Conservation (phyloP, 2,113 vertebrate species). For the Rhea pennata region DNA sequence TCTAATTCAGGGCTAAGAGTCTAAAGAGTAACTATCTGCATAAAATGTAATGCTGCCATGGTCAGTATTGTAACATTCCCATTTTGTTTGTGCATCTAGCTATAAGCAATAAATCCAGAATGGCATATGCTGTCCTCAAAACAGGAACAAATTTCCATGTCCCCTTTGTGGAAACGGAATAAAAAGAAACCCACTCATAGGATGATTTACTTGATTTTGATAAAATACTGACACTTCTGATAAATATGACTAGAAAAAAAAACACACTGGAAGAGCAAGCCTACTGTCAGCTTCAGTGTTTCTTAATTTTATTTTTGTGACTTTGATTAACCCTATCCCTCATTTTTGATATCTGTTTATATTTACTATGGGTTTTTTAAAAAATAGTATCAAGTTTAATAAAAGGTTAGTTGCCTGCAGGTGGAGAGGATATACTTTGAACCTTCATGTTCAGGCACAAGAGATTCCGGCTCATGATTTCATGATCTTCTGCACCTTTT, state of each 20-base stretch:
- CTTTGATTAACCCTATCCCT: not conserved
- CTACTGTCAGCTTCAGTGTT: not conserved
- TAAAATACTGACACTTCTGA: not conserved
- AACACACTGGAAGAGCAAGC: not conserved
- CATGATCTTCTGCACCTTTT: not conserved
- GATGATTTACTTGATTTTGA: not conserved
- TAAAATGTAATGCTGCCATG: not conserved
- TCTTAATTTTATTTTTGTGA: not conserved
- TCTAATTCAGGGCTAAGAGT: no score
- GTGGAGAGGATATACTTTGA: not conserved
- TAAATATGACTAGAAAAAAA: not conserved
- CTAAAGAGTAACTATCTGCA: no score
- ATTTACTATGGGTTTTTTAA: not conserved
- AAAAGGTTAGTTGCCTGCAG: not conserved
- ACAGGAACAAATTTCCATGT: not conserved
- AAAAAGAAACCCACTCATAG: not conserved
- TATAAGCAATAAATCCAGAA: not conserved
- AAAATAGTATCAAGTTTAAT: not conserved
- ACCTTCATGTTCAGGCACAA: not conserved
- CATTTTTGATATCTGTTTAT: not conserved
- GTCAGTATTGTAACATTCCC: not conserved
- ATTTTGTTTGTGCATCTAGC: no score
- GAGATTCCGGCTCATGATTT: not conserved
- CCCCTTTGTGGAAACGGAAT: not conserved
- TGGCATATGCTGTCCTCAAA: not conserved